Base-by-base conservation (phyloP, 2,797 vertebrate genomes). In the Xiphophorus birchmanni region DNA sequence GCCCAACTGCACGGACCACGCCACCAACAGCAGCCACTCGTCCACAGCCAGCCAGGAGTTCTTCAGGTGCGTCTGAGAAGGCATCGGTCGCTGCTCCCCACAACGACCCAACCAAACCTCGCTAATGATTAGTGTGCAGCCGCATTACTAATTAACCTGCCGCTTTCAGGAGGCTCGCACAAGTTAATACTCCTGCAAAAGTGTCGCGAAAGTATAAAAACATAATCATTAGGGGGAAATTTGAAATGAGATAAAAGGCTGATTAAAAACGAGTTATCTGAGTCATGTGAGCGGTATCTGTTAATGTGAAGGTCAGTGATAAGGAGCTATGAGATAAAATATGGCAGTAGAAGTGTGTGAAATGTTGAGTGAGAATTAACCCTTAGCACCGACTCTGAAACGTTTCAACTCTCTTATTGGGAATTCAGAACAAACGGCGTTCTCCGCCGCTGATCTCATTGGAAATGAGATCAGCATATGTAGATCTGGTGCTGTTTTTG, bases 31-130 rank as follows among this genome's bases (percentile, higher is more conserved):
- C 90, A 94, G 84, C 89, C 78, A 78, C 45, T 86, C 95, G 29
- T 94, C 94, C 87, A 96, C 95, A 0, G 93, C 96, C 13, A 96
- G 96, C 86, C 95, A 96, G 86, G 92, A 96, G 92, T 96, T 96
- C 93, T 96, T 96, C 90, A 93, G 91, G 96, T 96, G 88, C 0
- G 91, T 90, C 32, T 74, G 7, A 76, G 18, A 78, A 82, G 71
- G 23, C 40, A 37, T 26, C 0, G 9, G 2, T 26, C 50, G 2
- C 75, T 21, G 2, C 11, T 50, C 60, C 77, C 56, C 60, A 71
- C 48, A 35, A 21, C 56, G 67, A 26, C 13, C 67, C 58, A 84
- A 50, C 26, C 44, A 72, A 13, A 12, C 9, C 7, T 6, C 42
- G 65, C 76, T 35, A 77, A 79, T 78, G 1, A 74, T 74, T 75